Evolutionary conservation across 2,797 vertebrate species (phyloP).

Genomic region (Falco naumanni): DNA sequence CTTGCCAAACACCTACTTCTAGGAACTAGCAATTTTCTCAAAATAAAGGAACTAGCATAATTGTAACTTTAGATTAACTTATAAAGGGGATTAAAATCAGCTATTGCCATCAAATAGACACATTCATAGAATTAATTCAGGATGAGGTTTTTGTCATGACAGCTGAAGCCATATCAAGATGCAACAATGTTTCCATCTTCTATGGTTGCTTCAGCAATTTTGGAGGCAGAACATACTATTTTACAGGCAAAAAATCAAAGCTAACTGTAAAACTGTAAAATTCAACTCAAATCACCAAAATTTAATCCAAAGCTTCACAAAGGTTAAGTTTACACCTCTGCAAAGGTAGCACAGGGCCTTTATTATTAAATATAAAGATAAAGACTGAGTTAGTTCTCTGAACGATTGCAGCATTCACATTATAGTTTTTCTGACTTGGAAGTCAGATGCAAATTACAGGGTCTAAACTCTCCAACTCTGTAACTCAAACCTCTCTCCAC

Average conservation of each 20-base stretch:
- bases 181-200: background rate
- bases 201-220: background rate
- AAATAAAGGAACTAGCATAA: slow-evolving; percentile 2
- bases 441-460: background rate
- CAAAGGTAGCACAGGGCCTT: background rate
- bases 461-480: background rate
- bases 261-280: background rate
- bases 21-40: background rate
- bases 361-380: background rate
- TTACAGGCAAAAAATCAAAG: background rate
- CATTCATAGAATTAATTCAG: background rate
- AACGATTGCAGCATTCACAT: background rate
- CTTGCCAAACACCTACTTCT: background rate
- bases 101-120: background rate
- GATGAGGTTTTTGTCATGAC: background rate
- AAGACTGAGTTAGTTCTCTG: background rate
- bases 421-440: background rate
- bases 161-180: background rate
- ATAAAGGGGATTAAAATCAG: background rate
- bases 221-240: background rate
- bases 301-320: background rate
- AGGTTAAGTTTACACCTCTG: background rate
- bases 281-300: background rate
- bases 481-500: background rate
- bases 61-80: background rate